phyloP scores from a whole-genome alignment of 2,888 invertebrate genomes.

The Perdita meconis region DNA sequence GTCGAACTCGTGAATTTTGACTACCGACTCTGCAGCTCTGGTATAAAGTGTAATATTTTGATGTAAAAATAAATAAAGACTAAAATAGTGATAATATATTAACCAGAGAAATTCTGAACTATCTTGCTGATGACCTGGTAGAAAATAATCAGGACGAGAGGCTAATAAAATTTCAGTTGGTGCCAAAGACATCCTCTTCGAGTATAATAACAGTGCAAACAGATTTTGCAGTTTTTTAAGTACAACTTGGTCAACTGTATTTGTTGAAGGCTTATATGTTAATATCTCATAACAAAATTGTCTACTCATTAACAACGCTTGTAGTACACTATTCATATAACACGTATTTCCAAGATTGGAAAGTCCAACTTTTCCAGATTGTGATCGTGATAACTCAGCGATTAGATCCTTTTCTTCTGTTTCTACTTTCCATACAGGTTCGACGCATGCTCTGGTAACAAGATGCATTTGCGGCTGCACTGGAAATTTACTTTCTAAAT shows the following conservation, averaged over 20 bases:
- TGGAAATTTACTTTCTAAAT: slow-evolving; percentile 79
- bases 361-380: slow-evolving; percentile 88
- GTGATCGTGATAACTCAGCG: slow-evolving; percentile 59
- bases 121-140: slow-evolving; percentile 92
- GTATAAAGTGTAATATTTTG: too few relatives aligned
- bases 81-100: slow-evolving; percentile 58
- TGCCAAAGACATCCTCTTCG: slow-evolving; percentile 88
- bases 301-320: slow-evolving; percentile 92
- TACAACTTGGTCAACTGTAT: slow-evolving; percentile 68
- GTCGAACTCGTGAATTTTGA: too few relatives aligned
- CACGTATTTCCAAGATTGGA: slow-evolving; percentile 95
- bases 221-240: slow-evolving; percentile 89
- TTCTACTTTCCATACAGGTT: slow-evolving; percentile 80
- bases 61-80: slow-evolving; percentile 15
- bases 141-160: slow-evolving; percentile 91
- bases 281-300: slow-evolving; percentile 90
- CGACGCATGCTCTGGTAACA: slow-evolving; percentile 79
- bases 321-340: slow-evolving; percentile 95
- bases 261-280: slow-evolving; percentile 70
- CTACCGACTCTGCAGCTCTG: too few relatives aligned
- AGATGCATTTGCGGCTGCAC: slow-evolving; percentile 75
- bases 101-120: slow-evolving; percentile 94
- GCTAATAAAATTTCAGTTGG: slow-evolving; percentile 90
- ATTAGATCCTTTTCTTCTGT: slow-evolving; percentile 56
- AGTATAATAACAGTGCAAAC: slow-evolving; percentile 90